These are phyloP conservation scores for Desmodus rotundus DNA, from an alignment of 2,113 vertebrate species.

Conservation along the genomic window DNA sequence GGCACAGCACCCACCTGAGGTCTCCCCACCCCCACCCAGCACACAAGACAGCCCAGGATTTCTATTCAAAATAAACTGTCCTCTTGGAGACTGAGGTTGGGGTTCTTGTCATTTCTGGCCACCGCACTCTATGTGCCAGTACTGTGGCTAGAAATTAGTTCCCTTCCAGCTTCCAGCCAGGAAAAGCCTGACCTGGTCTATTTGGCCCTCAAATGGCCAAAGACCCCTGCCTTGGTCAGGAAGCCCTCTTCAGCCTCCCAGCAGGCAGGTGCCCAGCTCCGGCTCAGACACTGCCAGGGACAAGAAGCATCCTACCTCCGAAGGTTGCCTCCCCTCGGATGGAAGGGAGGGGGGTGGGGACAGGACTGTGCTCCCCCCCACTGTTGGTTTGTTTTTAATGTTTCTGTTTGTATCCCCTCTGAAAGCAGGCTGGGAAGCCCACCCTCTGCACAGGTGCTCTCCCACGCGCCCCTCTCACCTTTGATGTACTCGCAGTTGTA, in stretches of 20 bases:
- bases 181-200: background rate
- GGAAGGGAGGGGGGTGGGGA: background rate
- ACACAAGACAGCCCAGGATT: background rate
- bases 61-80: background rate
- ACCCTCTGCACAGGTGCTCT: background rate
- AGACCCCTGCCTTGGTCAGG: background rate
- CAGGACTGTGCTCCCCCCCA: background rate
- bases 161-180: background rate
- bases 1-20: no score
- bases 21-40: background rate
- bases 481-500: conserved; percentile 76
- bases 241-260: background rate
- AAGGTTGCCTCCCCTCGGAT: background rate
- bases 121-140: background rate
- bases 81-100: background rate
- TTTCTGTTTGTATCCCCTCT: background rate
- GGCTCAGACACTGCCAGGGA: background rate
- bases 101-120: background rate
- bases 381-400: background rate
- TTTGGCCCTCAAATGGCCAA: background rate
- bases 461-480: conserved; percentile 38
- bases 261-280: background rate
- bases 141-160: background rate
- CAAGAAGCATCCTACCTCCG: background rate
- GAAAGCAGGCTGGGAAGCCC: background rate